Conservation (phyloP, 2,113 vertebrate species). For the Platichthys stellatus region DNA sequence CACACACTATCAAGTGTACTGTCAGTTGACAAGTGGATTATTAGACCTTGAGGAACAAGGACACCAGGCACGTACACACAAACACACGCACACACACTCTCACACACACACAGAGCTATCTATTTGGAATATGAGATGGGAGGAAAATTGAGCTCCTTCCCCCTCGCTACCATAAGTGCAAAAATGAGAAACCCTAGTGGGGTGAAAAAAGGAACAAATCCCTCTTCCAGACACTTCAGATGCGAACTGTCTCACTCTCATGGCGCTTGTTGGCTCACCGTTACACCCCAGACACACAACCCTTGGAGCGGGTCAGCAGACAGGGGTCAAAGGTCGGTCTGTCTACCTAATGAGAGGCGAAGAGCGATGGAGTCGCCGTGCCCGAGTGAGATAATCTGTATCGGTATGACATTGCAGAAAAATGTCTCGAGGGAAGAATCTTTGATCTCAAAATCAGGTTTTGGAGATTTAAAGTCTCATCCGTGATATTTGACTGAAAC, state of each 20-base stretch:
- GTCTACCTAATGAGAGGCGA: slow-evolving; percentile 33
- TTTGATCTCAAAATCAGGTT: background rate
- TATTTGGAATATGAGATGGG: background rate
- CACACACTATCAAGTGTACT: slow-evolving; percentile 67
- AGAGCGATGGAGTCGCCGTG: slow-evolving; percentile 35
- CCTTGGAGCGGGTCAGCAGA: slow-evolving; percentile 41
- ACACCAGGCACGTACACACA: slow-evolving; percentile 11
- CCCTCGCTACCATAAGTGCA: background rate
- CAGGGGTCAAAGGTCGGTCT: slow-evolving; percentile 52
- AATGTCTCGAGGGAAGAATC: background rate
- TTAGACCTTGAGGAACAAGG: slow-evolving; percentile 52
- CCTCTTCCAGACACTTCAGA: slow-evolving; percentile 25
- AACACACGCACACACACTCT: background rate
- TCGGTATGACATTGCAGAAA: slow-evolving; percentile 3
- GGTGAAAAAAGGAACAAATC: background rate
- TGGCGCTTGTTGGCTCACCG: slow-evolving; percentile 17
- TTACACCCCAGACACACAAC: slow-evolving; percentile 33
- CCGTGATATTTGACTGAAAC: background rate
- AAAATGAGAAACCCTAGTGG: background rate
- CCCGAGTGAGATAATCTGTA: slow-evolving; percentile 25
- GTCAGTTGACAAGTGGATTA: slow-evolving; percentile 76
- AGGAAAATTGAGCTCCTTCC: background rate
- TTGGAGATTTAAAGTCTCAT: background rate
- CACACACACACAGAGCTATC: background rate
- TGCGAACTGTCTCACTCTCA: slow-evolving; percentile 45